Conservation (phyloP, 2,888 invertebrate genomes). For the Junonia oenone region DNA sequence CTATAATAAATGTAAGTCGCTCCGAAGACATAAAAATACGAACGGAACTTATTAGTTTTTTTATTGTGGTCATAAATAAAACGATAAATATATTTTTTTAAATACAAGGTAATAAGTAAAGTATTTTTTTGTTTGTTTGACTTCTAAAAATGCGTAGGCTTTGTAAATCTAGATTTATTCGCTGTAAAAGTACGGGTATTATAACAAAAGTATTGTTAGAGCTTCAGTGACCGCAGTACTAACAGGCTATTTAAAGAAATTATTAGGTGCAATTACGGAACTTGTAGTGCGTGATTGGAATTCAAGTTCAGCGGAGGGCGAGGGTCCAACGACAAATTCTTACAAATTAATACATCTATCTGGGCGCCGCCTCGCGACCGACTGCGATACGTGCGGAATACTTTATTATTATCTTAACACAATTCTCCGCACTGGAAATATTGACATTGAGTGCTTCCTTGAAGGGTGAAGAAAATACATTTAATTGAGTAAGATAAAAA, state of each 20-base stretch:
- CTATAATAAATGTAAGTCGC: conserved; percentile 44
- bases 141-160: too few species aligned
- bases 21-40: conserved; percentile 42
- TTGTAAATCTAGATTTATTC: too few species aligned
- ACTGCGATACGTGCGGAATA: conserved; percentile 69
- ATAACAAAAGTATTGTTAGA: conserved; percentile 4
- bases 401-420: conserved; percentile 59
- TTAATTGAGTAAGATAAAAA: not conserved
- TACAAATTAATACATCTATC: conserved; percentile 79
- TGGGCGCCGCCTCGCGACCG: conserved; percentile 54
- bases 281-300: conserved; percentile 79
- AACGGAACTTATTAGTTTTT: conserved; percentile 44
- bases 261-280: conserved; percentile 77
- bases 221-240: conserved; percentile 19
- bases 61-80: conserved; percentile 22
- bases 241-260: conserved; percentile 72
- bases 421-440: conserved; percentile 42
- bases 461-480: not conserved
- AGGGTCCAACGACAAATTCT: conserved; percentile 77
- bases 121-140: too few species aligned
- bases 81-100: not conserved
- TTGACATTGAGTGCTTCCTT: conserved; percentile 48
- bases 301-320: conserved; percentile 48
- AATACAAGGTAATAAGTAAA: not conserved
- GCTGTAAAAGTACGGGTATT: too few species aligned